These are phyloP conservation scores for Epinephelus cyanopodus DNA, from an alignment of 2,113 vertebrate species.

Conservation along the genomic window DNA sequence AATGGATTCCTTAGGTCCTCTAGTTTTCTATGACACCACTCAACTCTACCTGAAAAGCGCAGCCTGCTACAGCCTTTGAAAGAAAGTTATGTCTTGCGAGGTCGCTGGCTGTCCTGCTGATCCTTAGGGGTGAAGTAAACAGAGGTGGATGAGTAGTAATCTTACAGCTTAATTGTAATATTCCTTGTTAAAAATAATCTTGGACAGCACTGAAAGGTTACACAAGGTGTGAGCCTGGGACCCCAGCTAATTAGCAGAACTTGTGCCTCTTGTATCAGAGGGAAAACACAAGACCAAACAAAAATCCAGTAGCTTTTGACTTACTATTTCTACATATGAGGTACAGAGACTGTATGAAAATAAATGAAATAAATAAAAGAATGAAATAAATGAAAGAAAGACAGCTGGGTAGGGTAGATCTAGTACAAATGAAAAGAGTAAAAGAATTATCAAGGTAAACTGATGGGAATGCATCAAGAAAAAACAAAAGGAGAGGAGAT, in stretches of 20 bases:
- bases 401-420: neutral
- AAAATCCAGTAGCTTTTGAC: neutral
- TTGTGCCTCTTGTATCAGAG: neutral
- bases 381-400: neutral
- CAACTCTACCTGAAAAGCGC: too few species aligned
- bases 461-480: conserved; percentile 1
- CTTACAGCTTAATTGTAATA: neutral
- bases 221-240: neutral
- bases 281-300: neutral
- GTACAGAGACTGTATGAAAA: too few species aligned
- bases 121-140: too few species aligned
- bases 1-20: too few species aligned
- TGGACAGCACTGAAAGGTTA: neutral
- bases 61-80: too few species aligned
- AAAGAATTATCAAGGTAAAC: neutral
- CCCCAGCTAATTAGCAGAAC: neutral
- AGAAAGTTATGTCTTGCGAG: too few species aligned
- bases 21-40: too few species aligned
- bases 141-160: too few species aligned
- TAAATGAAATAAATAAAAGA: too few species aligned
- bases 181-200: neutral
- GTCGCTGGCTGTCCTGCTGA: too few species aligned
- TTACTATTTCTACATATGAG: neutral
- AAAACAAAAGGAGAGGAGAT: neutral
- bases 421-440: neutral